A percentile compares a stretch with the other conserved stretches of the same genome.
phyloP scores from a whole-genome alignment of 2,797 vertebrate genomes.

The Oreortyx pictus region DNA sequence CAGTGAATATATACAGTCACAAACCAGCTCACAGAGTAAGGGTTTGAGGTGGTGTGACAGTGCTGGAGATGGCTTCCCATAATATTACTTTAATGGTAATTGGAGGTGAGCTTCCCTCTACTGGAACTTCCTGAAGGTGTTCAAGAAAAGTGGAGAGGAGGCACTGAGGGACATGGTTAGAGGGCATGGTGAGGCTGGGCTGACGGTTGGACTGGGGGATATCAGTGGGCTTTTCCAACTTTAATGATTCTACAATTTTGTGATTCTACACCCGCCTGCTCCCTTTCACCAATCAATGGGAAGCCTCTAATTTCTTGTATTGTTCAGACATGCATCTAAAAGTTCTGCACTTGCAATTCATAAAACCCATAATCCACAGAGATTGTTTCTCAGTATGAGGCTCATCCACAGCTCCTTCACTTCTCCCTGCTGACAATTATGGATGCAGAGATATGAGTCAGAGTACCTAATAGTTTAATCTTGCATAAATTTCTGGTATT shows the following conservation, averaged over 20 bases:
- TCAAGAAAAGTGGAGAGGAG: too few relatives aligned
- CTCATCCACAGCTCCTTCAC: too few relatives aligned
- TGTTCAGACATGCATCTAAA: neutral
- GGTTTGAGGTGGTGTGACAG: neutral
- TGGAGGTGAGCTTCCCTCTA: neutral
- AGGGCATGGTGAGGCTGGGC: too few relatives aligned
- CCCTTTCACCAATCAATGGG: neutral
- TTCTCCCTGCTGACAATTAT: neutral
- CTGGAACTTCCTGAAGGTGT: too few relatives aligned
- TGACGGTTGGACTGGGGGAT: too few relatives aligned
- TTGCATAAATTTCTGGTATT: neutral
- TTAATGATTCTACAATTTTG: too few relatives aligned
- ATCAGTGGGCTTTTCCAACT: too few relatives aligned
- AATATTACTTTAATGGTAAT: rapidly evolving
- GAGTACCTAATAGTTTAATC: neutral
- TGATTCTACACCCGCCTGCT: neutral
- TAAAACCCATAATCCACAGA: neutral
- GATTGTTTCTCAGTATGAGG: neutral
- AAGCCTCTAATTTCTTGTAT: neutral
- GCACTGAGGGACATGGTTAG: too few relatives aligned
- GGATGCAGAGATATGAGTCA: neutral
- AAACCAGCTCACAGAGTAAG: neutral
- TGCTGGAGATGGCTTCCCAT: neutral
- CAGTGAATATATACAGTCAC: rapidly evolving
- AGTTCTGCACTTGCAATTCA: neutral